phyloP scores from a whole-genome alignment of 2,113 vertebrate genomes.

The Rattus norvegicus region GRCr8 NC_086030.1:37624001-37624500 shows the following conservation, averaged over 20 bases:
- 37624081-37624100: slow-evolving; percentile 95
- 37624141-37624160: slow-evolving; percentile 98
- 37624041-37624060: neutral
- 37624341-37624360: accelerated
- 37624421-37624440: neutral
- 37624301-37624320: slow-evolving; percentile 83
- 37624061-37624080: neutral
- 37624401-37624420: neutral
- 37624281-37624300: slow-evolving; percentile 96
- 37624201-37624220: slow-evolving; percentile 99
- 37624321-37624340: accelerated
- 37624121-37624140: slow-evolving; percentile 94
- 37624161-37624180: slow-evolving; percentile 98
- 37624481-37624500: accelerated
- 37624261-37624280: slow-evolving; percentile 95
- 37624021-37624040: too few relatives aligned
- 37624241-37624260: slow-evolving; percentile 95
- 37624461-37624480: neutral
- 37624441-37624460: too few relatives aligned
- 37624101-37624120: slow-evolving; percentile 89
- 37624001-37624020: neutral
- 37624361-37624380: too few relatives aligned
- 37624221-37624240: slow-evolving; percentile 94
- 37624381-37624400: too few relatives aligned
- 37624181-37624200: slow-evolving; percentile 97